Base-by-base conservation (phyloP, 2,888 invertebrate genomes). In the Apotomis turbidana region DNA sequence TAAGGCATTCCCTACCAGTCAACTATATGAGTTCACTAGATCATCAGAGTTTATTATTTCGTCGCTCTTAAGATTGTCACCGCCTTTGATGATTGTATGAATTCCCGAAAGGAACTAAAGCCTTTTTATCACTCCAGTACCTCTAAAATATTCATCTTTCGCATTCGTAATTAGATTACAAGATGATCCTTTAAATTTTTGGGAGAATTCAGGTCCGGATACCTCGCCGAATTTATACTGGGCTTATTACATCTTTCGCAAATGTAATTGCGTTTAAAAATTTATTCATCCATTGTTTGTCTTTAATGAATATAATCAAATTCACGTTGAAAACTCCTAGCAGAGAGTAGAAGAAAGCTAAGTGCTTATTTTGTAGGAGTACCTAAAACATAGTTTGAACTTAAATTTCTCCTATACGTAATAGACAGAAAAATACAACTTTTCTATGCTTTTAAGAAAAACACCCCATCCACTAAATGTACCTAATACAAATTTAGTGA, bases 141-240 rank as follows among this genome's bases (percentile, higher is more conserved):
- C 49, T 8, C 49, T 12, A 10, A 49, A 49, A 49, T 10, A 49
- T 49, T 62, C 46, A 51, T 36, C 51, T 38, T 62, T 62, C 46
- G 36, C 51, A 13, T 62, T 36, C n/a, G 10, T 61, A 62, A 62
- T 62, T 62, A 51, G 62, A 62, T 51, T 62, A 61, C 41, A 13
- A 57, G n/a, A 62, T 38, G 49, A 51, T 27, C 49, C 27, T 36
- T 36, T 49, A 49, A 46, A 46, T 60, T 60, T 60, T 58, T 49
- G 12, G 10, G 49, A 61, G 27, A 62, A 62, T 51, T 62, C 46
- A 10, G 61, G 12, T 5, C 27, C 46, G 41, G 10, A 61, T 49
- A 10, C 10, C 46, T 8, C n/a, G 59, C 46, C 27, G 60, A 6
- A 13, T 13, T n/a, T 61, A 41, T 61, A 46, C 46, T 46, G 4